These are phyloP conservation scores for Lasioglossum oenotherae DNA, from an alignment of 2,888 invertebrate species.

Conservation along the genomic window DNA sequence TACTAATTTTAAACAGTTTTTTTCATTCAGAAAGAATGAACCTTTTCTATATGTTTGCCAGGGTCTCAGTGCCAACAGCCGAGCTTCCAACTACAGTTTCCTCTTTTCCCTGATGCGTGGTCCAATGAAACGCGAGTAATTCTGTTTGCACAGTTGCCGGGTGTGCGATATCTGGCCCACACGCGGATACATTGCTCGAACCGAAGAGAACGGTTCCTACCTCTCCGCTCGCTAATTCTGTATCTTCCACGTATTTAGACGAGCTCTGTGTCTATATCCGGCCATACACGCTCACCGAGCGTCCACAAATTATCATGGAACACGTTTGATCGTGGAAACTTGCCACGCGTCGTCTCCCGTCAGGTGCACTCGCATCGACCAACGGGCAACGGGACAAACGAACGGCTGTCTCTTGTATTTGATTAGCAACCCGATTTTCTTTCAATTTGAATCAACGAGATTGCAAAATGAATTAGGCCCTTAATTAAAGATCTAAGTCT, in stretches of 20 bases:
- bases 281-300: constrained; percentile 30
- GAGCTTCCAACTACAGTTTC: constrained; percentile 18
- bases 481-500: background rate
- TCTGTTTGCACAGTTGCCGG: constrained; percentile 54
- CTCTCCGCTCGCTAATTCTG: constrained; percentile 54
- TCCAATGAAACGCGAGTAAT: constrained; percentile 45
- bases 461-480: background rate
- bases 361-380: background rate
- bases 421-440: background rate
- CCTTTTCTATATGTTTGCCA: background rate
- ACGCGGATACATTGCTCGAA: constrained; percentile 26
- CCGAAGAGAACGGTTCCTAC: constrained; percentile 41
- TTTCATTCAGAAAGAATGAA: background rate
- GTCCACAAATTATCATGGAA: constrained; percentile 46
- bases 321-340: constrained; percentile 13
- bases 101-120: constrained; percentile 31
- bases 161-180: constrained; percentile 32
- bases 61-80: background rate
- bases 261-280: constrained; percentile 51
- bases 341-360: background rate
- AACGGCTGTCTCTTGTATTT: background rate
- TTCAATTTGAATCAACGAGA: background rate
- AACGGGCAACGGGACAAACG: background rate
- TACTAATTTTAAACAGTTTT: too few species aligned
- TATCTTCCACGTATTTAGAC: constrained; percentile 53